Base-by-base conservation (phyloP, 2,888 invertebrate species). In the Rhagonycha lutea region DNA sequence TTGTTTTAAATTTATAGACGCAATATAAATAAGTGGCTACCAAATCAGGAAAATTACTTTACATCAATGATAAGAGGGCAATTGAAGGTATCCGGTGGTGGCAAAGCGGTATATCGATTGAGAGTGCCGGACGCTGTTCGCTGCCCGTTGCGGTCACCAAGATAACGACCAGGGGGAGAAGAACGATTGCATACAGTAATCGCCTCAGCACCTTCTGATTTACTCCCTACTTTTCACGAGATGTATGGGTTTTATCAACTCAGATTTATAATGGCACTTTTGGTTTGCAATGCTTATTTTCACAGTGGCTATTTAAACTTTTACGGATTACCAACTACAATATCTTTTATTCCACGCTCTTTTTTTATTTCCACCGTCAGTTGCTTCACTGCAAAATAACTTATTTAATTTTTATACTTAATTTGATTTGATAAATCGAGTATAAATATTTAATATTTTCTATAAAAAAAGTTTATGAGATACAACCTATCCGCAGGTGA, bases 161-260 rank as follows among this genome's bases (percentile, higher is more conserved):
- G 79, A 80, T 81, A 82, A 80, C 80, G 80, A 79, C 78, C 74
- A 74, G 78, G 77, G 78, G 78, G 78, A 70, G 79, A 80, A 79
- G 78, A 80, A 80, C 80, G 79, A 80, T 80, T 80, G 80, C 80
- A 80, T 79, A 80, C 76, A 79, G 79, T 80, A 79, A 80, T 80
- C 80, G 80, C 80, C 78, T 80, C 79, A 78, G 77, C 80, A 80
- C 80, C 80, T 80, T 73, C 79, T 77, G 78, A 78, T 75, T 78
- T 73, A 78, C 73, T 78, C 70, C 77, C 68, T 70, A 74, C 73
- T 72, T 78, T 78, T 75, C 72, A 68, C 69, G 73, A 78, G 72
- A 74, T 78, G 75, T 78, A 78, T 70, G 77, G 77, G 77, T 73
- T 78, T 78, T 78, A 78, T 78, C 77, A 75, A 78, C 73, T 70